Base-by-base conservation (phyloP, 2,888 invertebrate species). In the Erannis defoliaria region DNA sequence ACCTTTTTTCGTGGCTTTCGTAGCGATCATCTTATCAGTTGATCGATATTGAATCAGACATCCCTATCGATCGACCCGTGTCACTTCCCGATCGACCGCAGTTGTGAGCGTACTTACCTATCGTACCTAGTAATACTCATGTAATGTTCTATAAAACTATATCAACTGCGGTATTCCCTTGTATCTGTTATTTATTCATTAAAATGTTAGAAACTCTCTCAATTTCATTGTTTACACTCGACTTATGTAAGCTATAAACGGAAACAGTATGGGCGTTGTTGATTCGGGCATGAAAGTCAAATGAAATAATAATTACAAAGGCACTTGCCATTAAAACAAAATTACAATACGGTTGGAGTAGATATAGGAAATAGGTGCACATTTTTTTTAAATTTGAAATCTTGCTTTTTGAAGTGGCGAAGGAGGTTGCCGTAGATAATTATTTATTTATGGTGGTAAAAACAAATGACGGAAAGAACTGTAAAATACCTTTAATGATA, bases 111-210 rank as follows among this genome's bases (percentile, higher is more conserved):
- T n/a, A n/a, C n/a, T n/a, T n/a, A n/a, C 77, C 66, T 78, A 75
- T 78, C 80, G 82, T 79, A 81, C 80, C 80, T 72, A 43, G 72
- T 76, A 81, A 79, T 79, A 71, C 71, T 73, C 79, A 71, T 78
- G 80, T 86, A 87, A 86, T 86, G 72, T 82, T 77, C 81, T 73
- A 79, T 86, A 83, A 84, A 83, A 82, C 81, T 84, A 79, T 83
- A 84, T 84, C 81, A 78, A 68, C 55, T 43, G 66, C 59, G 66
- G 42, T 53, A 62, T 59, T 33, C 55, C 18, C 56, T 59, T 58
- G 55, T 61, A 38, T 8, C 38, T 26, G 40, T 53, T 55, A 29
- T 55, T 56, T 61, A 55, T 51, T 33, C 33, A 40, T 9, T 37
- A 33, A 46, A 49, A 55, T 46, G 38, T 26, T 45, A 45, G 38